Percentiles rank a stretch among this genome's conserved stretches.
Conservation (phyloP, 2,888 invertebrate genomes). For the Drosophila stalkeri region DNA sequence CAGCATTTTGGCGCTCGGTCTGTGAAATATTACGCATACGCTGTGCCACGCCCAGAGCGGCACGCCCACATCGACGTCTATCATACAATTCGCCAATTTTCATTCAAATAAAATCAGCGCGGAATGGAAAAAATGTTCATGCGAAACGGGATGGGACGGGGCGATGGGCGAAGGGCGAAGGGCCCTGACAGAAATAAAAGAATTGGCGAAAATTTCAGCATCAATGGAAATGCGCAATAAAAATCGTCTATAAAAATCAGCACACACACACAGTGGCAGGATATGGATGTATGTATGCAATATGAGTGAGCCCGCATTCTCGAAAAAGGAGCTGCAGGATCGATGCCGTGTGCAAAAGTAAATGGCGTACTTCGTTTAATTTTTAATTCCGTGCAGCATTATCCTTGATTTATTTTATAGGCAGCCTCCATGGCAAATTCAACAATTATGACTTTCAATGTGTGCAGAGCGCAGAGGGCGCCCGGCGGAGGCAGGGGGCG, state of each 20-base stretch:
- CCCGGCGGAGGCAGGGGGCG: not conserved
- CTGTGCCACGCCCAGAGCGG: conserved; percentile 65
- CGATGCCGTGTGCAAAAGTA: conserved; percentile 66
- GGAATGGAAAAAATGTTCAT: conserved; percentile 43
- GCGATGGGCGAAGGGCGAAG: not conserved
- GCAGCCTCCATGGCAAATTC: conserved; percentile 65
- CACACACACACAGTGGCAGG: conserved; percentile 48
- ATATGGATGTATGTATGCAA: conserved; percentile 17
- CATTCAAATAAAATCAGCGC: conserved; percentile 79
- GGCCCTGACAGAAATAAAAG: conserved; percentile 13
- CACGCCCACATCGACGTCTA: conserved; percentile 69
- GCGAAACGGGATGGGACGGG: too few species aligned
- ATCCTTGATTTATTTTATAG: conserved; percentile 82
- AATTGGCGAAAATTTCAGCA: conserved; percentile 73
- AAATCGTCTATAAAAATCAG: conserved; percentile 79
- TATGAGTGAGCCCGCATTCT: conserved; percentile 56
- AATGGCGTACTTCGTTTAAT: conserved; percentile 81
- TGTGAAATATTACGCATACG: conserved; percentile 79
- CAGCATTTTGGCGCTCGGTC: conserved; percentile 23
- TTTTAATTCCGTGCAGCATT: conserved; percentile 79
- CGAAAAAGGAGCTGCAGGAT: conserved; percentile 17
- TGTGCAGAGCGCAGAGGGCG: conserved; percentile 12
- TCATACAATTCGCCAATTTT: conserved; percentile 80
- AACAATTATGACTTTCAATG: conserved; percentile 75
- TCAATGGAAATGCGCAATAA: conserved; percentile 81